Conservation (phyloP, 2,888 invertebrate species). For the Listrodromus nycthemerus region DNA sequence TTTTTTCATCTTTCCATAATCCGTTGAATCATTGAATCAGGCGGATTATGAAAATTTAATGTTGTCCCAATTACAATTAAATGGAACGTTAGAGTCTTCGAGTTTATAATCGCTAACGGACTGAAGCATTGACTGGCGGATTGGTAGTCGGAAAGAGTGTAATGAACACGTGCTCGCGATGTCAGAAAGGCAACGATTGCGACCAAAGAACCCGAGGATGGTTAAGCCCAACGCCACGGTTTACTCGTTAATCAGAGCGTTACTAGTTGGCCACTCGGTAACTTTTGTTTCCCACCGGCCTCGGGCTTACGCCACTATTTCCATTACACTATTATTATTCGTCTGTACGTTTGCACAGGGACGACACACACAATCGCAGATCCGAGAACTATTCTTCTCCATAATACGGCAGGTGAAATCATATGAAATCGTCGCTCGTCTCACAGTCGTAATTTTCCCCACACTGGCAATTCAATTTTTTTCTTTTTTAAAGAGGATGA, state of each 20-base stretch:
- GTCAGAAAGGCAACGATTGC: slow-evolving; percentile 40
- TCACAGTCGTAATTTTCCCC: slow-evolving; percentile 1
- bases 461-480: slow-evolving; percentile 2
- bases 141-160: neutral
- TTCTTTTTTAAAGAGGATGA: neutral
- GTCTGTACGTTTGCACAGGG: neutral
- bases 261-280: slow-evolving; percentile 77
- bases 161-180: slow-evolving; percentile 19
- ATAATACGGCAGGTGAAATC: slow-evolving; percentile 37
- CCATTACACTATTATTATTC: slow-evolving; percentile 23
- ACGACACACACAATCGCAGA: neutral
- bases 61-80: neutral
- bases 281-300: slow-evolving; percentile 66
- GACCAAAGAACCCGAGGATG: slow-evolving; percentile 57
- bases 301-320: slow-evolving; percentile 61
- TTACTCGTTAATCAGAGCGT: slow-evolving; percentile 80
- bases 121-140: neutral
- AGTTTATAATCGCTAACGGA: neutral
- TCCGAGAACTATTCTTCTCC: slow-evolving; percentile 15
- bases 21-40: neutral
- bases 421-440: slow-evolving; percentile 17
- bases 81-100: neutral
- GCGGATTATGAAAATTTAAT: neutral
- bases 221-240: slow-evolving; percentile 63
- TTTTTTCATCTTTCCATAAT: no score